Percentiles rank a stretch among this genome's conserved stretches.
Evolutionary conservation across 2,113 vertebrate genomes (phyloP).

Genomic region (Bubo bubo): DNA sequence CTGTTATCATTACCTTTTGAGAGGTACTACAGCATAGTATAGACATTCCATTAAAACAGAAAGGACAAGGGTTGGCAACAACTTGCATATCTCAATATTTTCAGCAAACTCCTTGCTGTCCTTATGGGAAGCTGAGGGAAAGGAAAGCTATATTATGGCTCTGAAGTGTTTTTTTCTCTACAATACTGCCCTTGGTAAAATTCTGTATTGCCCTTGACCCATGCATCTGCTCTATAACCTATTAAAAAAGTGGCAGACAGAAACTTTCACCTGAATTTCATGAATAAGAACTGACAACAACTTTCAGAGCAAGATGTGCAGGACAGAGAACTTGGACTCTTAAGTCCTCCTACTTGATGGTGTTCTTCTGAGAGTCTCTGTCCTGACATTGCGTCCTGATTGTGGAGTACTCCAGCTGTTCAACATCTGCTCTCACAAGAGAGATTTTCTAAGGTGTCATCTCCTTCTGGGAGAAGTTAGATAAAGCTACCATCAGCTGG

Average conservation of each 20-base stretch:
- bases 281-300: background rate
- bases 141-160: background rate
- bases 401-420: background rate
- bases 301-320: background rate
- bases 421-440: background rate
- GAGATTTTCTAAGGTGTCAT: background rate
- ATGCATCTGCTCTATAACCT: background rate
- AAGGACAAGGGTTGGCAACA: background rate
- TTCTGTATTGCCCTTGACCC: background rate
- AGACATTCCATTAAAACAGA: background rate
- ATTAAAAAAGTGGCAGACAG: background rate
- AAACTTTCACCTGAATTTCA: background rate
- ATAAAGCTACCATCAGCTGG: background rate
- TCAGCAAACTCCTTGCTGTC: background rate
- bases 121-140: background rate
- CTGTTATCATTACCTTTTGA: background rate
- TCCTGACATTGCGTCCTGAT: background rate
- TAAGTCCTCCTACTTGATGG: background rate
- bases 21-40: background rate
- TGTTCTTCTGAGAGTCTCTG: background rate
- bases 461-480: background rate
- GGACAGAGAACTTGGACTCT: background rate
- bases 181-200: background rate
- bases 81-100: background rate
- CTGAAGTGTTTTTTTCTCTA: background rate